Base-by-base conservation (phyloP, 2,113 vertebrate genomes). In the Stictonetta naevosa region DNA sequence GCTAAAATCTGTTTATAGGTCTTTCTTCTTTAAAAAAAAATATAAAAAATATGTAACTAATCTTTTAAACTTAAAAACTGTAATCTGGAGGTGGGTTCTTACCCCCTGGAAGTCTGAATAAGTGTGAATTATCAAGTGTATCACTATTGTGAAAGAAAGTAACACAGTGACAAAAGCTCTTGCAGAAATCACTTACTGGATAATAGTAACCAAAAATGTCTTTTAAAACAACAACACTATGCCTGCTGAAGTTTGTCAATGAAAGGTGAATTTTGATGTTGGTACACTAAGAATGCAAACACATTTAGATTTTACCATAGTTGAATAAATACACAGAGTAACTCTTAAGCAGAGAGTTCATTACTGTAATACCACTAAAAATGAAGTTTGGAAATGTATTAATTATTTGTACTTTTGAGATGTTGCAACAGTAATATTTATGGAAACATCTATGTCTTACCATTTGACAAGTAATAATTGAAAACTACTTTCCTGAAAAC, bases 21-120 rank as follows among this genome's bases (percentile, higher is more conserved):
- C n/a, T 73, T 67, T 40, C 22, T 48, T 48, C 46, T 66, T 63
- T 36, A 10, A 48, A 92, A 62, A 8, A 4, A 38, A 8, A 38
- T 38, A 38, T 38, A 36, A 10, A 1, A 36, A 10, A 1, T 0
- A 1, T 60, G 18, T 22, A 69, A 77, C 42, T 55, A 46, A 71
- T 33, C 0, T 71, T 66, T 50, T 31, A n/a, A 34, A 42, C 46
- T 52, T 85, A 58, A 34, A 55, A 74, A 50, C 48, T 11, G 5
- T 31, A 62, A 28, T 64, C 4, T 50, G 16, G 20, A 72, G 4
- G 14, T 63, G 26, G 22, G 50, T 52, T 52, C 50, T 26, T 38
- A 36, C 15, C 10, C 16, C 25, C 36, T 63, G 38, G 10, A 76
- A 46, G 2, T 38, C 60, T 59, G 50, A 83, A 83, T 48, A 81